Evolutionary conservation across 2,113 vertebrate species (phyloP).

Genomic region (Macrotis lagotis): DNA sequence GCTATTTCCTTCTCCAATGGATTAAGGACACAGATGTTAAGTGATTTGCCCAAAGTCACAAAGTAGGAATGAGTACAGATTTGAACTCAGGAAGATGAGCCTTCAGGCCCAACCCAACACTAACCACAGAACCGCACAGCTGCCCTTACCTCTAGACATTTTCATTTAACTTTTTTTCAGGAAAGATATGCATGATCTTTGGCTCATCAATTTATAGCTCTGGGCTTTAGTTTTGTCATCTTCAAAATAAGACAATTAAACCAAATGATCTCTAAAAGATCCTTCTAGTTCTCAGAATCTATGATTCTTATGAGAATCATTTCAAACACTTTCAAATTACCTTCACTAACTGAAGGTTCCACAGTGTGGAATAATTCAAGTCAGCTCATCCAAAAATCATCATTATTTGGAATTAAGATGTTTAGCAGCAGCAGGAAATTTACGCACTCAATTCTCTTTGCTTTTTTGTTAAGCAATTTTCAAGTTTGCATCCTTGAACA

Average conservation of each 20-base stretch:
- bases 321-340: neutral
- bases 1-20: neutral
- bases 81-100: neutral
- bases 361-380: neutral
- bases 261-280: neutral
- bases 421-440: constrained; percentile 12
- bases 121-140: neutral
- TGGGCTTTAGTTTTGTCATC: neutral
- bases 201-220: neutral
- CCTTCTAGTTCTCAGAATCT: neutral
- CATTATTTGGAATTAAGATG: neutral
- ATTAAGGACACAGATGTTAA: neutral
- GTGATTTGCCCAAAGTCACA: neutral
- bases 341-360: no score
- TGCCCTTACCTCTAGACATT: neutral
- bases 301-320: neutral
- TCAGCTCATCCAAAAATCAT: neutral
- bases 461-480: neutral
- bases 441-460: neutral
- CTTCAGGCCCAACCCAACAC: neutral
- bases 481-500: constrained; percentile 20
- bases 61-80: neutral
- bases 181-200: neutral
- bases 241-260: neutral
- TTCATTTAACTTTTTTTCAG: neutral